phyloP scores from a whole-genome alignment of 2,113 vertebrate species.

The Aplodontia rufa region DNA sequence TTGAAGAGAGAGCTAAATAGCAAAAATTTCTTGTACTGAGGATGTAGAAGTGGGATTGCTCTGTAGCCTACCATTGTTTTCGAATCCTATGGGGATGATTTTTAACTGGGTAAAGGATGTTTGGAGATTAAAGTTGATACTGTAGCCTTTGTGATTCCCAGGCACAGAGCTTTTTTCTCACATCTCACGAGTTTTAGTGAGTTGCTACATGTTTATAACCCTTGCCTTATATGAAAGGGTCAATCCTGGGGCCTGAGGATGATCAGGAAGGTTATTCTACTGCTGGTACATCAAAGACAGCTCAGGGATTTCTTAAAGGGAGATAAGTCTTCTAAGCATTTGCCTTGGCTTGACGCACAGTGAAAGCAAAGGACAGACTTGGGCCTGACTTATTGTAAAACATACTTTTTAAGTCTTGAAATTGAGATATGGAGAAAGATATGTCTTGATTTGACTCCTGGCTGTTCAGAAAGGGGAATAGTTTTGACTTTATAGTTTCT shows the following conservation, averaged over 20 bases:
- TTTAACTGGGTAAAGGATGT: neutral
- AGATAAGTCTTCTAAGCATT: neutral
- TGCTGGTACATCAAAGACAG: neutral
- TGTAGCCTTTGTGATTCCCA: neutral
- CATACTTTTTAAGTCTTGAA: slow-evolving; percentile 30
- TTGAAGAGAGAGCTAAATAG: slow-evolving; percentile 38
- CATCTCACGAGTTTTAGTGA: slow-evolving; percentile 34
- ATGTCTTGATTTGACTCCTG: neutral
- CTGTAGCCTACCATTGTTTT: neutral
- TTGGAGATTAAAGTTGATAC: neutral
- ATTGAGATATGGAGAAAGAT: slow-evolving; percentile 5
- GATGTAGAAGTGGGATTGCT: neutral
- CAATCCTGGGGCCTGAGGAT: neutral
- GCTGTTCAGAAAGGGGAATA: slow-evolving; percentile 26
- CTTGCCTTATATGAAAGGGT: neutral
- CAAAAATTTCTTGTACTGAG: slow-evolving; percentile 20
- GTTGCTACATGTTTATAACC: neutral
- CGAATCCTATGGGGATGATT: neutral
- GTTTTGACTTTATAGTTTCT: slow-evolving; percentile 27
- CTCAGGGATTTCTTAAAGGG: neutral
- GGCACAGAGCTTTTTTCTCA: neutral
- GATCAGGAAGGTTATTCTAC: neutral
- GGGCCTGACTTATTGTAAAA: slow-evolving; percentile 18
- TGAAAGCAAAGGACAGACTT: neutral
- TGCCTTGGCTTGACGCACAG: neutral